Evolutionary conservation across 2,113 vertebrate genomes (phyloP).

Genomic region (Cavia porcellus): DNA sequence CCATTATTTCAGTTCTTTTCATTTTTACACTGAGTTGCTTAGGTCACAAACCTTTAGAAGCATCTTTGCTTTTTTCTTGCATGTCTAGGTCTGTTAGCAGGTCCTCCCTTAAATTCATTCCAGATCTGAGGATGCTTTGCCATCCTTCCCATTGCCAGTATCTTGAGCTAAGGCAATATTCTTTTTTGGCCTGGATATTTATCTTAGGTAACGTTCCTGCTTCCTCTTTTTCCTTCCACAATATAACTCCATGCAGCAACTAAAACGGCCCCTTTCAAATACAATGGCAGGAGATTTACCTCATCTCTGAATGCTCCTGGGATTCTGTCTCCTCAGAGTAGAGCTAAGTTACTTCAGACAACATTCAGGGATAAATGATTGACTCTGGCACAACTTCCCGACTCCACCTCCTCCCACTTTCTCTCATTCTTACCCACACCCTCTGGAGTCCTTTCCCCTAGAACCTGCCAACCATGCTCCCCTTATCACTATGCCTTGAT

Average conservation of each 20-base stretch:
- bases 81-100: background rate
- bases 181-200: background rate
- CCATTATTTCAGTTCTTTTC: background rate
- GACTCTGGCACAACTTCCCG: background rate
- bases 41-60: background rate
- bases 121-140: background rate
- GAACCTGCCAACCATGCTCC: background rate
- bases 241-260: background rate
- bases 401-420: no score
- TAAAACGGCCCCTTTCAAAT: constrained; percentile 18
- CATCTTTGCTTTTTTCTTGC: background rate
- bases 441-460: background rate
- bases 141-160: background rate
- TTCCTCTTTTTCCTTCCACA: background rate
- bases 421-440: background rate
- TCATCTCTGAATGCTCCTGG: background rate
- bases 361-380: background rate
- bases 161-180: background rate
- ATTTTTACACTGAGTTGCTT: constrained; percentile 18
- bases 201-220: background rate
- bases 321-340: background rate
- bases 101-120: constrained; percentile 3
- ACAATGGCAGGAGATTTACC: background rate
- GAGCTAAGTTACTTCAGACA: background rate
- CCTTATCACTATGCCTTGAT: background rate